Conservation (phyloP, 2,113 vertebrate genomes). For the Phycodurus eques region DNA sequence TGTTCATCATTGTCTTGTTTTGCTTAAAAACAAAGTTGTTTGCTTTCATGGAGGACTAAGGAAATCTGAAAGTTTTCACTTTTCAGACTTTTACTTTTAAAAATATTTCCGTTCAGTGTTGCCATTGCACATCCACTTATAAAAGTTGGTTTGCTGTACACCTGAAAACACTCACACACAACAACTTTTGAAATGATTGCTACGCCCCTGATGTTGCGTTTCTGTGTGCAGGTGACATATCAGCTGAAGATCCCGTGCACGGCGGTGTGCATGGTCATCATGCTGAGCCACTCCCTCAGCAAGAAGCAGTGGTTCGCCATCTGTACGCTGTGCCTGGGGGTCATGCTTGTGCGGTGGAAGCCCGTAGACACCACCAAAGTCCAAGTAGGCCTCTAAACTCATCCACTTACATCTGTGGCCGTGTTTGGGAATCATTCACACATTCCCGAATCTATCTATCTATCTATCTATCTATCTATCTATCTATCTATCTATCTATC, state of each 20-base stretch:
- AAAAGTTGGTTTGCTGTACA: too few species aligned
- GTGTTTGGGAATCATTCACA: not conserved
- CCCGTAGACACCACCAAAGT: conserved; percentile 87
- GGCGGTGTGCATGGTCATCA: conserved; percentile 90
- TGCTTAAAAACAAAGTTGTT: too few species aligned
- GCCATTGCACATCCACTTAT: too few species aligned
- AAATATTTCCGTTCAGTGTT: too few species aligned
- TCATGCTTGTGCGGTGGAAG: conserved; percentile 90
- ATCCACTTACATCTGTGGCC: not conserved
- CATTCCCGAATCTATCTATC: too few species aligned
- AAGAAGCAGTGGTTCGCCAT: conserved; percentile 94
- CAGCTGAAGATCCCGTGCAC: conserved; percentile 98
- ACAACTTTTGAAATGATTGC: not conserved
- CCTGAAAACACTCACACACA: too few species aligned
- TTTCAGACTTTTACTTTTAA: too few species aligned
- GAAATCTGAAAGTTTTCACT: too few species aligned
- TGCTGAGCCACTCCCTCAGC: conserved; percentile 88
- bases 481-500: too few species aligned
- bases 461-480: too few species aligned
- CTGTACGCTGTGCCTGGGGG: conserved; percentile 89
- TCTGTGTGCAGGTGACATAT: conserved; percentile 84
- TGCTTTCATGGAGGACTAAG: too few species aligned
- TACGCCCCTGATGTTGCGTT: not conserved
- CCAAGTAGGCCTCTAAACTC: conserved; percentile 69
- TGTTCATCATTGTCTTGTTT: too few species aligned